Percentiles rank a stretch among this genome's conserved stretches.
These are phyloP conservation scores for Encarsia formosa DNA, from an alignment of 2,888 invertebrate species.

Conservation along the genomic window DNA sequence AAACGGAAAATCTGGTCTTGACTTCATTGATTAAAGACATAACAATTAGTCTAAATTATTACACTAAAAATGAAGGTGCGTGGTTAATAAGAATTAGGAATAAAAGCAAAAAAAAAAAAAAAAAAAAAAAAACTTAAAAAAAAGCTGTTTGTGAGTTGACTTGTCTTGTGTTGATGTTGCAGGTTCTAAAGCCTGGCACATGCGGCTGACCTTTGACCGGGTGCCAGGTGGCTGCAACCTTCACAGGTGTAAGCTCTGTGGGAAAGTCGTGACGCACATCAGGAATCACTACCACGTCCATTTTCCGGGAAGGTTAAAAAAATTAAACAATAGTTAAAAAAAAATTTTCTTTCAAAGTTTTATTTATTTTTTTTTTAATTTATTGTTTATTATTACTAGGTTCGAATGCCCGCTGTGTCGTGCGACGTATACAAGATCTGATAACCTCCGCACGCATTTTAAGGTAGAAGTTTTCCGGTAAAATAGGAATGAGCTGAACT, in stretches of 20 bases:
- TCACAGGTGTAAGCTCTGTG: slow-evolving; percentile 91
- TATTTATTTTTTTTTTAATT: too few species aligned
- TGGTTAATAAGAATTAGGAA: slow-evolving; percentile 37
- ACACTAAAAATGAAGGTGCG: slow-evolving; percentile 17
- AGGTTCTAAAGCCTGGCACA: slow-evolving; percentile 94
- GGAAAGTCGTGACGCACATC: slow-evolving; percentile 92
- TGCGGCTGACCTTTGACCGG: slow-evolving; percentile 91
- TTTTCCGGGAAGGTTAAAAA: slow-evolving; percentile 85
- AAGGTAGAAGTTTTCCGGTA: slow-evolving; percentile 90
- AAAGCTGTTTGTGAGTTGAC: slow-evolving; percentile 52
- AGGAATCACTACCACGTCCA: slow-evolving; percentile 92
- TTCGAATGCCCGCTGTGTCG: slow-evolving; percentile 89
- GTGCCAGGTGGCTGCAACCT: slow-evolving; percentile 88
- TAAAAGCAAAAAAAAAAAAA: too few species aligned
- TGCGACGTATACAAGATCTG: slow-evolving; percentile 87
- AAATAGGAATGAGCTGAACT: slow-evolving; percentile 72
- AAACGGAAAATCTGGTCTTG: too few species aligned
- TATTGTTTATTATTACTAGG: too few species aligned
- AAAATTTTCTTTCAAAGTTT: too few species aligned
- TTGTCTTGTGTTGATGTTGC: slow-evolving; percentile 64
- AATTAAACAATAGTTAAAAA: too few species aligned
- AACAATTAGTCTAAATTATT: not conserved
- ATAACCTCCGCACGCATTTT: slow-evolving; percentile 89
- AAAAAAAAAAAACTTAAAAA: too few species aligned
- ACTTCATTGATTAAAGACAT: too few species aligned